Base-by-base conservation (phyloP, 2,113 vertebrate genomes). In the Trematocara nigrifrons region DNA sequence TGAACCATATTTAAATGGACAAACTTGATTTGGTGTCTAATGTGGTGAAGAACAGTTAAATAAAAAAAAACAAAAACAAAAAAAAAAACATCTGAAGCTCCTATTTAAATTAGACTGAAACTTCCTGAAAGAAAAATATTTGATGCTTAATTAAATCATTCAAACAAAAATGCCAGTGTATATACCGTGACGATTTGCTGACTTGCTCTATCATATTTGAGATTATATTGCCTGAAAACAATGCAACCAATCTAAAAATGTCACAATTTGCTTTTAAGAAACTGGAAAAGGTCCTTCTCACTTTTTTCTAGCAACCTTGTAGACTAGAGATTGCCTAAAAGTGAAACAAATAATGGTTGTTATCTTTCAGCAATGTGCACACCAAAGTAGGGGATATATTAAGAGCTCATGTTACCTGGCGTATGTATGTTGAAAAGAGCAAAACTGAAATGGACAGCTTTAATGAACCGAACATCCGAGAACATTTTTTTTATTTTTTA, bases 11-110 rank as follows among this genome's bases (percentile, higher is more conserved):
- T 76, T 1, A 51, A 81, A 9, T 69, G 12, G 18, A 76, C 26
- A 76, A 76, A 31, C 71, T 49, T 51, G 71, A 74, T 79, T 54
- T 71, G 71, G 10, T n/a, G 57, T 7, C 12, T 79, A 42, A 82
- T 35, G 10, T 47, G 20, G 54, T 76, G 11, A 26, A 66, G 22
- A 45, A 76, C 6, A 33, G 53, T 76, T 22, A 15, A 61, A 42
- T 38, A 31, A 4, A 12, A 10, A 10, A 35, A 31, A 29, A 29
- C 4, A 29, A 9, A 4, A 15, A 15, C 1, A 4, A 10, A 3
- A 29, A 3, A n/a, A 29, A 8, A 47, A 22, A 3, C 47, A 77
- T 31, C 10, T 80, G 18, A 80, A 51, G 38, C 57, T 59, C 9
- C 29, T 16, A 57, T 71, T 56, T 22, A 22, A 10, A 78, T 56